Evolutionary conservation across 2,888 invertebrate species (phyloP).

Genomic region (Dioctria linearis): DNA sequence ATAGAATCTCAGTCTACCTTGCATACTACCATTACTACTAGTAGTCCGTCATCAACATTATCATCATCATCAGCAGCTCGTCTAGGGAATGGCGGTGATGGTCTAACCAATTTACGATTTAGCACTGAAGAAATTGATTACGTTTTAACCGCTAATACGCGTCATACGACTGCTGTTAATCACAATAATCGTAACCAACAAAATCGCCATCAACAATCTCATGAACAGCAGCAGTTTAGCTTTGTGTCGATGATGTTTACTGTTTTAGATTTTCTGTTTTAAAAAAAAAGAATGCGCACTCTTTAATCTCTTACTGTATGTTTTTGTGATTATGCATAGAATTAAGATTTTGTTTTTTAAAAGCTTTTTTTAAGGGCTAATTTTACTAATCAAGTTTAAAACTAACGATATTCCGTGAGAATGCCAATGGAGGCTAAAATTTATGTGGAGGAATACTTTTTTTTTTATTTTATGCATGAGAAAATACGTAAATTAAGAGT

Average conservation of each 20-base stretch:
- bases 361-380: not conserved
- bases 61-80: constrained; percentile 39
- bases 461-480: not conserved
- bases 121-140: constrained; percentile 62
- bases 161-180: constrained; percentile 64
- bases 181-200: constrained; percentile 58
- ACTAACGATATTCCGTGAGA: not conserved
- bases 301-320: not conserved
- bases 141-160: constrained; percentile 63
- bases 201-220: constrained; percentile 52
- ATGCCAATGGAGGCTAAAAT: not conserved
- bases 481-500: too few relatives aligned
- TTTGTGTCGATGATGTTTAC: constrained; percentile 70
- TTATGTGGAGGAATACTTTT: not conserved
- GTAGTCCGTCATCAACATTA: not conserved
- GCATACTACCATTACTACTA: too few relatives aligned
- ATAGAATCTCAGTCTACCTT: not conserved
- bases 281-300: constrained; percentile 59
- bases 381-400: not conserved
- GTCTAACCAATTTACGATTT: constrained; percentile 51
- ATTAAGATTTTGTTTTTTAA: not conserved
- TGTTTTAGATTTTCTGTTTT: constrained; percentile 70
- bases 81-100: constrained; percentile 41
- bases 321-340: constrained; percentile 12
- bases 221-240: constrained; percentile 63